phyloP scores from a whole-genome alignment of 2,113 vertebrate genomes.

The Rostratula benghalensis region DNA sequence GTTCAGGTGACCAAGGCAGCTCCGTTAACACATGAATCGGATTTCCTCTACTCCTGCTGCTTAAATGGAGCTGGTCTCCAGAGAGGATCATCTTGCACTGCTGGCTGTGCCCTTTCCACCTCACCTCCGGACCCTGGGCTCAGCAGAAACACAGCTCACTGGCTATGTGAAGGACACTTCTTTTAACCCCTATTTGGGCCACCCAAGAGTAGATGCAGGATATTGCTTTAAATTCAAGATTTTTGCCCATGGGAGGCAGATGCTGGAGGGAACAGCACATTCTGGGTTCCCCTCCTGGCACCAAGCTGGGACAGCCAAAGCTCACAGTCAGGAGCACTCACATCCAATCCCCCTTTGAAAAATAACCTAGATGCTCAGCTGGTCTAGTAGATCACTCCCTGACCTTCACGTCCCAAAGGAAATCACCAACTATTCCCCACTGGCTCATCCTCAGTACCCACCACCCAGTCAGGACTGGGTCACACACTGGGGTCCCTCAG shows the following conservation, averaged over 20 bases:
- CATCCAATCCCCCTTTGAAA: not conserved
- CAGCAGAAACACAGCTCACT: not conserved
- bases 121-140: not conserved
- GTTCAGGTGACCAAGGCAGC: not conserved
- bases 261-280: fast-evolving
- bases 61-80: not conserved
- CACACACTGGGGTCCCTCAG: too few relatives aligned
- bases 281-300: not conserved
- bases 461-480: not conserved
- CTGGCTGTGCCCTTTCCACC: constrained; percentile 23
- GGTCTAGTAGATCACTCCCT: not conserved
- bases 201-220: not conserved
- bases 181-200: not conserved
- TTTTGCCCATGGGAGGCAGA: not conserved
- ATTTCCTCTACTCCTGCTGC: constrained; percentile 21
- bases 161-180: not conserved
- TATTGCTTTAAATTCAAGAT: not conserved
- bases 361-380: not conserved
- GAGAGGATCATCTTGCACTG: constrained; percentile 37
- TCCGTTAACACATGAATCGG: not conserved
- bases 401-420: not conserved
- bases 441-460: not conserved
- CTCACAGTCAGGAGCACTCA: not conserved
- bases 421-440: not conserved
- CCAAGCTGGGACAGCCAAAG: not conserved